Percentiles rank a stretch among this genome's conserved stretches.
phyloP scores from a whole-genome alignment of 2,113 vertebrate genomes.

The Alces alces region DNA sequence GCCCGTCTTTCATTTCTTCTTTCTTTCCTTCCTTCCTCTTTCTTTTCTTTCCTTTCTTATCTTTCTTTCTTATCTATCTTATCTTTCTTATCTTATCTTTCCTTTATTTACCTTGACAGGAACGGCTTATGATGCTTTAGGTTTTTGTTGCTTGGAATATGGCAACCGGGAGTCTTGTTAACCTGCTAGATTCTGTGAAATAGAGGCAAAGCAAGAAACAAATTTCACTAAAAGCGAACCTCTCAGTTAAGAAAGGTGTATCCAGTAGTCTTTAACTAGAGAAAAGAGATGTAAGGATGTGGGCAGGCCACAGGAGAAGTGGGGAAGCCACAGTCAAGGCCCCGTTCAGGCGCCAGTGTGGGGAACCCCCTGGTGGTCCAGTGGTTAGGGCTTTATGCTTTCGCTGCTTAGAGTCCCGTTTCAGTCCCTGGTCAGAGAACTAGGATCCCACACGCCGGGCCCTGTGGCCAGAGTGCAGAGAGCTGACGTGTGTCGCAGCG shows the following conservation, averaged over 20 bases:
- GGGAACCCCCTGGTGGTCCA: neutral
- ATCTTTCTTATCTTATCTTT: neutral
- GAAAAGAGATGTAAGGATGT: neutral
- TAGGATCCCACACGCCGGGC: neutral
- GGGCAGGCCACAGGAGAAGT: neutral
- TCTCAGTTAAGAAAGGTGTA: neutral
- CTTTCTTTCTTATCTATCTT: neutral
- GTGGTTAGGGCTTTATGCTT: neutral
- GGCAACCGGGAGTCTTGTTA: neutral
- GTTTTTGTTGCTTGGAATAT: neutral
- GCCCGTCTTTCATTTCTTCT: fast-evolving
- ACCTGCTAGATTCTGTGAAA: neutral
- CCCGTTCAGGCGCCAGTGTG: neutral
- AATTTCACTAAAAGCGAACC: neutral
- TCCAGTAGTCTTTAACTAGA: neutral
- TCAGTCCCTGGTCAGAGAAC: neutral
- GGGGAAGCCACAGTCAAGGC: neutral
- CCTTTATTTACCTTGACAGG: neutral
- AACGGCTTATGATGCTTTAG: neutral
- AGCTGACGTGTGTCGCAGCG: neutral
- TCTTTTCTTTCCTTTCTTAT: neutral
- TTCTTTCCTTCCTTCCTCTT: fast-evolving
- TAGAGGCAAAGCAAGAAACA: neutral
- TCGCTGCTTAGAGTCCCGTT: neutral
- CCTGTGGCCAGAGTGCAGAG: neutral